These are phyloP conservation scores for Silurus lanzhouensis DNA, from an alignment of 2,797 vertebrate genomes.

Conservation along the genomic window DNA sequence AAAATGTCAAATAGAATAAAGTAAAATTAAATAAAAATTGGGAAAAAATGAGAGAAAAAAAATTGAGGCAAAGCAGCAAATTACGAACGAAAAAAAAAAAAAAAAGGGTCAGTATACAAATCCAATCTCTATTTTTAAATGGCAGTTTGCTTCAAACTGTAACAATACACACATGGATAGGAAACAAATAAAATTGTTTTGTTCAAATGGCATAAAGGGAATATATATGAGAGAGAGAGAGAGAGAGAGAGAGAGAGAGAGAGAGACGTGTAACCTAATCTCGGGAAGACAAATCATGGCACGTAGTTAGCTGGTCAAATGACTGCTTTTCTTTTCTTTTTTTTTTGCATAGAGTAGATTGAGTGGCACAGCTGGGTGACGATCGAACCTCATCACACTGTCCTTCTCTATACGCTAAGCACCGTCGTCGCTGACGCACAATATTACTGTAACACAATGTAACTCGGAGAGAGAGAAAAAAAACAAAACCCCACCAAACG, in stretches of 20 bases:
- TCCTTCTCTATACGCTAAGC: constrained; percentile 70
- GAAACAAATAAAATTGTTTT: constrained; percentile 60
- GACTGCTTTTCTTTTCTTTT: constrained; percentile 66
- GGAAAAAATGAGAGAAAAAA: neutral
- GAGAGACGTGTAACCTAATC: constrained; percentile 52
- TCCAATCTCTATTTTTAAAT: constrained; percentile 52
- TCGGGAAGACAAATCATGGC: constrained; percentile 85
- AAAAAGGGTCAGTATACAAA: neutral
- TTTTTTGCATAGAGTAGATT: constrained; percentile 85
- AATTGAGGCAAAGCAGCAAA: neutral
- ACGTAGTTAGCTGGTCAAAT: constrained; percentile 82
- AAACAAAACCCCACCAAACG: constrained; percentile 49
- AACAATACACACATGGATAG: constrained; percentile 69
- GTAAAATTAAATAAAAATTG: neutral
- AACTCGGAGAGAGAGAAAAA: constrained; percentile 62
- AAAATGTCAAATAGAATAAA: neutral
- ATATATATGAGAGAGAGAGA: constrained; percentile 50
- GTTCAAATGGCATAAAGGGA: constrained; percentile 72
- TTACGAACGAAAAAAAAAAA: neutral
- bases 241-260: constrained; percentile 48
- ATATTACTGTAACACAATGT: constrained; percentile 75
- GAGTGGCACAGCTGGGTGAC: constrained; percentile 63
- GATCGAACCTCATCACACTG: constrained; percentile 63
- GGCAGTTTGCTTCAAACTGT: constrained; percentile 77
- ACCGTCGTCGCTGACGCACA: constrained; percentile 72